Percentiles rank a stretch among this genome's conserved stretches.
Evolutionary conservation across 2,888 invertebrate species (phyloP).

Genomic region (Cryptophagus acutangulus): DNA sequence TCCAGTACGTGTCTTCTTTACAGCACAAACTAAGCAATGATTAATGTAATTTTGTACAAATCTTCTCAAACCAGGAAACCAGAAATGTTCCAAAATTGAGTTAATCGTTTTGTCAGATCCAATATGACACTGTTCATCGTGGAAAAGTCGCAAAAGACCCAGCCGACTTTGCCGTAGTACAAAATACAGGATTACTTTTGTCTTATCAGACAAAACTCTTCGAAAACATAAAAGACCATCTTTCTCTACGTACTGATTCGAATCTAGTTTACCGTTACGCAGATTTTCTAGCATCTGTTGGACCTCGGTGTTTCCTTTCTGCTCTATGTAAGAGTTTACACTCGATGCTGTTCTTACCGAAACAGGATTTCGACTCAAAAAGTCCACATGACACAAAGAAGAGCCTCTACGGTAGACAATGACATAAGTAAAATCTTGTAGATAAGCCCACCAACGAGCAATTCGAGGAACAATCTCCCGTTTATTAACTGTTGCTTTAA

Average conservation of each 20-base stretch:
- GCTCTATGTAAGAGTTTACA: no score
- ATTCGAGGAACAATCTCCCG: slow-evolving; percentile 33
- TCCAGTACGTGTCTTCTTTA: slow-evolving; percentile 12
- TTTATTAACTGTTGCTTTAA: slow-evolving; percentile 29
- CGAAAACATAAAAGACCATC: no score
- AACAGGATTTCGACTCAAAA: slow-evolving; percentile 22
- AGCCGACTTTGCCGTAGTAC: slow-evolving; percentile 36
- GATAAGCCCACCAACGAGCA: slow-evolving; percentile 26
- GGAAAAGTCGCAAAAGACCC: slow-evolving; percentile 24
- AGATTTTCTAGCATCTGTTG: slow-evolving; percentile 11
- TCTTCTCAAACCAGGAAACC: slow-evolving; percentile 19
- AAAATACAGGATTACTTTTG: no score
- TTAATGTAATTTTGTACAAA: slow-evolving; percentile 29
- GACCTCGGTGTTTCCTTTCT: slow-evolving; percentile 16
- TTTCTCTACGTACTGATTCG: no score
- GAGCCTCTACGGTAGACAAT: slow-evolving; percentile 17
- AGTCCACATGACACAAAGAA: slow-evolving; percentile 21
- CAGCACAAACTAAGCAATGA: slow-evolving; percentile 11
- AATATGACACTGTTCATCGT: slow-evolving; percentile 43
- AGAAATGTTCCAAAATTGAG: slow-evolving; percentile 25
- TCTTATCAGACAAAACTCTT: no score
- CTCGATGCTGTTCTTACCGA: slow-evolving; percentile 10
- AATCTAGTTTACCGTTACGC: slow-evolving; percentile 11
- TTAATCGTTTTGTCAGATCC: slow-evolving; percentile 36
- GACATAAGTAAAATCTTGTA: slow-evolving; percentile 18